Base-by-base conservation (phyloP, 2,888 invertebrate species). In the Willowsia nigromaculata region DNA sequence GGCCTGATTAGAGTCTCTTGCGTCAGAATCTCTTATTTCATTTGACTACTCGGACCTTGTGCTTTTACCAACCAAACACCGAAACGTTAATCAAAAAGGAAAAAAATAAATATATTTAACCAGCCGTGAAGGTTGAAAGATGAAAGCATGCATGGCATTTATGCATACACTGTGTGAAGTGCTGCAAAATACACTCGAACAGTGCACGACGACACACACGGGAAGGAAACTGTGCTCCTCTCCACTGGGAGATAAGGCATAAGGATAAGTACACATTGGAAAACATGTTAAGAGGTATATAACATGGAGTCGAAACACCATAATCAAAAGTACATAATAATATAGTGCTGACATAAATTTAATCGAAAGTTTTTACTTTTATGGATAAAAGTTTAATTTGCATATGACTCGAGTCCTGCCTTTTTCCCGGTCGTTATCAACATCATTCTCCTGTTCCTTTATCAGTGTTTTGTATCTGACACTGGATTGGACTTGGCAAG, bases 381-480 rank as follows among this genome's bases (percentile, higher is more conserved):
- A 15, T 13, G 22, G 25, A 15, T 15, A 25, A 6, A 13, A 43
- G n/a, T 43, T 43, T 50, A 30, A 76, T 76, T 76, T 53, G 50
- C 76, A 76, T 76, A 50, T 27, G 40, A 62, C n/a, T n/a, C 27
- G 18, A 50, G 5, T 37, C 68, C 27, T 56, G 22, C 11, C 30
- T 85, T 85, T 65, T 50, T 84, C 65, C 71, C 65, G 65, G n/a
- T 76, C 43, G 27, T 56, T 74, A 56, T 83, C 30, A 30, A n/a
- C 50, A 50, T 30, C 27, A 7, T 27, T 27, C 43, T 47, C 82
- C 47, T 22, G n/a, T 15, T 56, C 1, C 27, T 25, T 85, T 85
- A 85, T 85, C 84, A 71, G 40, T 43, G n/a, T 13, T 85, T 78
- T 53, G 27, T 85, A 74, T 59, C 71, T 85, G 85, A 85, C 85